Evolutionary conservation across 2,113 vertebrate genomes (phyloP).

Genomic region (Gambusia affinis): DNA sequence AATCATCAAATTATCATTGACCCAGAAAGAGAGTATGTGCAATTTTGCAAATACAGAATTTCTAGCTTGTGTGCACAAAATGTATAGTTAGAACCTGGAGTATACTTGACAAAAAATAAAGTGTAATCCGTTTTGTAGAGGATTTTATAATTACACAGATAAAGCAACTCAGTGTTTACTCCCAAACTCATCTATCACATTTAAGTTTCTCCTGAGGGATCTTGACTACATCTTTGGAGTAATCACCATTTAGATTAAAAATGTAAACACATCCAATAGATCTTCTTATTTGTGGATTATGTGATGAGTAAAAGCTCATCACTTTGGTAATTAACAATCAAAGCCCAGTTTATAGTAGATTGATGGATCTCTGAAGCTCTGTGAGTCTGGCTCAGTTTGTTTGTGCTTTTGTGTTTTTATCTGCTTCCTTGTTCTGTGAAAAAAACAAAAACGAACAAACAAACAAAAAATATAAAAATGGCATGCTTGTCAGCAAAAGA

Average conservation of each 20-base stretch:
- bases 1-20: neutral
- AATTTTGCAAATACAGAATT: neutral
- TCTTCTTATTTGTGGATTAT: conserved; percentile 53
- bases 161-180: conserved; percentile 10
- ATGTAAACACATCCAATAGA: conserved; percentile 58
- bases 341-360: conserved; percentile 13
- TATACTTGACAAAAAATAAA: neutral
- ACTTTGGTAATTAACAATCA: conserved; percentile 37
- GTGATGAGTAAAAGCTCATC: conserved; percentile 52
- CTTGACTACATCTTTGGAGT: conserved; percentile 23
- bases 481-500: neutral
- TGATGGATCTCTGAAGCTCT: conserved; percentile 11
- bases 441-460: neutral
- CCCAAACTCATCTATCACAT: conserved; percentile 55
- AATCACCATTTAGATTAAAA: conserved; percentile 73
- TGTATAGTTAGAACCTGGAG: neutral
- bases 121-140: neutral
- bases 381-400: neutral
- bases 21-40: neutral
- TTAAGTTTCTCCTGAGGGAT: conserved; percentile 40
- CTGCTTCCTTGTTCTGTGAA: neutral
- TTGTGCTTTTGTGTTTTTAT: neutral
- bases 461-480: neutral
- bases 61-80: neutral
- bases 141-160: conserved; percentile 38